phyloP scores from a whole-genome alignment of 1,140 invertebrate genomes.

The Vanessa atalanta region DNA sequence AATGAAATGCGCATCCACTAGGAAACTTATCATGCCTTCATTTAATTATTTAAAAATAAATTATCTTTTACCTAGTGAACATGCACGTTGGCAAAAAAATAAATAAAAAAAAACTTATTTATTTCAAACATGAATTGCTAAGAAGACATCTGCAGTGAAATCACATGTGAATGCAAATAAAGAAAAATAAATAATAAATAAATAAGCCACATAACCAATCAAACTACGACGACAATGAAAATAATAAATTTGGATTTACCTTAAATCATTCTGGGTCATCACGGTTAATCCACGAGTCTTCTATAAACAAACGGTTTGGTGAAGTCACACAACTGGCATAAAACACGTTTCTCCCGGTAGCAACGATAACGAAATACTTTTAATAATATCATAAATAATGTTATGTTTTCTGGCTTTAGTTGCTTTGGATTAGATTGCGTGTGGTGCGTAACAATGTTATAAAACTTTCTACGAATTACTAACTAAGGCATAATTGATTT shows the following conservation, averaged over 20 bases:
- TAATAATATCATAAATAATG: constrained; percentile 19
- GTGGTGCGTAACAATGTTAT: constrained; percentile 24
- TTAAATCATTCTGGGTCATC: constrained; percentile 17
- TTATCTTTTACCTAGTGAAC: constrained; percentile 49
- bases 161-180: constrained; percentile 80
- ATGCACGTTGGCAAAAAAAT: constrained; percentile 57
- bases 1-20: constrained; percentile 78
- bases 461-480: constrained; percentile 17
- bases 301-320: constrained; percentile 36
- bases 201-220: constrained; percentile 77
- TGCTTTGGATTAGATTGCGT: constrained; percentile 28
- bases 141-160: constrained; percentile 77
- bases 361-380: constrained; percentile 23
- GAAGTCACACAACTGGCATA: constrained; percentile 40
- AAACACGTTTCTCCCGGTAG: constrained; percentile 35
- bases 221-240: constrained; percentile 60
- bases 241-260: constrained; percentile 44
- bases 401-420: constrained; percentile 24
- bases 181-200: constrained; percentile 72
- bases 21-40: constrained; percentile 36
- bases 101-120: constrained; percentile 27
- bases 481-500: constrained; percentile 17
- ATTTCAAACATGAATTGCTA: constrained; percentile 72
- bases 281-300: constrained; percentile 33
- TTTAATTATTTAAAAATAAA: constrained; percentile 12